A percentile compares a stretch with the other conserved stretches of the same genome.
Conservation (phyloP, 2,888 invertebrate genomes). For the Cephus pulcher region DNA sequence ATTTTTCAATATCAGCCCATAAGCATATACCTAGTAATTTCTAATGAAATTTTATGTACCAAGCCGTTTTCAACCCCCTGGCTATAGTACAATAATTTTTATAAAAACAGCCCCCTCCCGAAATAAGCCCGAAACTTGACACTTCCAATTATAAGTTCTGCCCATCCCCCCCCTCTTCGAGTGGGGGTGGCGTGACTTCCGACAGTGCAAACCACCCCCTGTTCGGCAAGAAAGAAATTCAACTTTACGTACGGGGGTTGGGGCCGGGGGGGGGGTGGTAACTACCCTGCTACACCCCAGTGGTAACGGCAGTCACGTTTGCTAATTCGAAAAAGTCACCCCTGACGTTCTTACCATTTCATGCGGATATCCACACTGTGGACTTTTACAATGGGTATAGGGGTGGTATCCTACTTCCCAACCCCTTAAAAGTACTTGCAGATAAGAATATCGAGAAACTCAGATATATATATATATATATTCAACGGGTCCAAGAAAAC, state of each 20-base stretch:
- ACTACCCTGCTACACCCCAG: too few species aligned
- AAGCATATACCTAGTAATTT: background rate
- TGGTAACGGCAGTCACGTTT: background rate
- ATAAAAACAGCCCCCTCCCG: background rate
- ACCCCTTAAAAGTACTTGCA: background rate
- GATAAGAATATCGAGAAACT: background rate
- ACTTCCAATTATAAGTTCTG: background rate
- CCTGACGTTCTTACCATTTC: background rate
- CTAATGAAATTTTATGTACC: too few species aligned
- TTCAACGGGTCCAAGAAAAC: background rate
- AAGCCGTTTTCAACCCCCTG: background rate
- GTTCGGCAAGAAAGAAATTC: too few species aligned
- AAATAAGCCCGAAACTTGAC: background rate
- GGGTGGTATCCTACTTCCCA: background rate
- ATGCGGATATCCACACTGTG: background rate
- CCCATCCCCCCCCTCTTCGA: too few species aligned
- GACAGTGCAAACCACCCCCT: background rate
- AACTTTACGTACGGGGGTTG: too few species aligned
- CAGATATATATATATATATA: background rate
- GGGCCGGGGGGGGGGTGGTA: too few species aligned
- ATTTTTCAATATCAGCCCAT: background rate
- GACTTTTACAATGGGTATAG: background rate
- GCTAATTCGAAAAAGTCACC: background rate
- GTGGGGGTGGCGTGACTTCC: background rate
- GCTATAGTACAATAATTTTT: background rate